These are phyloP conservation scores for Drosophila robusta DNA, from an alignment of 2,888 invertebrate genomes.

Conservation along the genomic window DNA sequence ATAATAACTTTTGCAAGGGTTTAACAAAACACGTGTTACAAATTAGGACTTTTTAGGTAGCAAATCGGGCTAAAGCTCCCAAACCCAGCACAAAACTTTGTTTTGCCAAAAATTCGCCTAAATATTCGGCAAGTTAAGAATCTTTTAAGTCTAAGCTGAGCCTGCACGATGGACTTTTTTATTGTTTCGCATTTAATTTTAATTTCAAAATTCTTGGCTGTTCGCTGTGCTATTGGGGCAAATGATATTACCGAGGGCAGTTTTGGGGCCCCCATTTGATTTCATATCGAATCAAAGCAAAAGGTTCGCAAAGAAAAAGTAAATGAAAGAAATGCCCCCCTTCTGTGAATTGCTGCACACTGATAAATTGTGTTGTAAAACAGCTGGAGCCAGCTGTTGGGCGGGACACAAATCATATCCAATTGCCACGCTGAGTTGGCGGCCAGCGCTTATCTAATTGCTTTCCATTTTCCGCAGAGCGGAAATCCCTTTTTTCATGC, in stretches of 20 bases:
- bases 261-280: neutral
- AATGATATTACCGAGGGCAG: neutral
- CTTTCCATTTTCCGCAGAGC: slow-evolving; percentile 55
- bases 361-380: slow-evolving; percentile 12
- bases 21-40: too few species aligned
- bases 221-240: neutral
- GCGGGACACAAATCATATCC: slow-evolving; percentile 47
- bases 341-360: neutral
- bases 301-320: neutral
- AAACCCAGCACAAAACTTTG: too few species aligned
- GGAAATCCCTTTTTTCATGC: slow-evolving; percentile 70
- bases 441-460: slow-evolving; percentile 70
- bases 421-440: slow-evolving; percentile 56
- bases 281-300: slow-evolving; percentile 18
- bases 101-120: too few species aligned
- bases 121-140: too few species aligned
- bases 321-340: neutral
- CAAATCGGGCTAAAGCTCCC: too few species aligned
- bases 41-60: too few species aligned
- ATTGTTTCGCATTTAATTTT: neutral
- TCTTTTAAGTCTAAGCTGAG: too few species aligned
- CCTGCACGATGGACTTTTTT: too few species aligned
- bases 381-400: slow-evolving; percentile 27
- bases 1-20: too few species aligned
- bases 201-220: neutral